Conservation (phyloP, 2,888 invertebrate species). For the Anarsia innoxiella region DNA sequence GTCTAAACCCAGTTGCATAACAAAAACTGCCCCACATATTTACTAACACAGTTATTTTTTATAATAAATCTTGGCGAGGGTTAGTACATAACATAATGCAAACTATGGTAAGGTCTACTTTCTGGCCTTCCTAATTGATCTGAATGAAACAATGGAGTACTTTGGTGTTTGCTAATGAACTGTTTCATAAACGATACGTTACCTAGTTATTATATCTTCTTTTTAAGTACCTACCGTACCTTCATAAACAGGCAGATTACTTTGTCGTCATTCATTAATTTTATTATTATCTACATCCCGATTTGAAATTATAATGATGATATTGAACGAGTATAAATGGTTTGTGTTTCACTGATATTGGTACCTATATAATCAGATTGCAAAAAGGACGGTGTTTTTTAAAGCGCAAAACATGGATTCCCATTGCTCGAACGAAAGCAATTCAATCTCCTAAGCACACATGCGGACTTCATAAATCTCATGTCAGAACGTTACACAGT, state of each 20-base stretch:
- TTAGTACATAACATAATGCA: too few species aligned
- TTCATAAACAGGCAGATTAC: too few species aligned
- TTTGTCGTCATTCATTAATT: too few species aligned
- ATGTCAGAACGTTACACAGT: slow-evolving; percentile 54
- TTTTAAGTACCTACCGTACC: too few species aligned
- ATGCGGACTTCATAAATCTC: slow-evolving; percentile 70
- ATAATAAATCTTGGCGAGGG: too few species aligned
- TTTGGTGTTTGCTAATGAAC: slow-evolving; percentile 32
- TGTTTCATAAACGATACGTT: too few species aligned
- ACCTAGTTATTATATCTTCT: too few species aligned
- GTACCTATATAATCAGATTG: slow-evolving; percentile 26
- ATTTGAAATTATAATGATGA: too few species aligned
- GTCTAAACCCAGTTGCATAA: not conserved
- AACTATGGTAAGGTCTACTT: too few species aligned
- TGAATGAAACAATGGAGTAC: slow-evolving; percentile 40
- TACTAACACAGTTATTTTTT: too few species aligned
- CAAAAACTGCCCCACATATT: slow-evolving; percentile 7
- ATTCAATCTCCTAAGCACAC: slow-evolving; percentile 61
- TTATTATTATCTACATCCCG: too few species aligned
- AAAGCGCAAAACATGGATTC: slow-evolving; percentile 34
- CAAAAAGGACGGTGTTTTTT: slow-evolving; percentile 27
- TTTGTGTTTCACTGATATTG: slow-evolving; percentile 11
- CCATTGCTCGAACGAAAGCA: slow-evolving; percentile 51
- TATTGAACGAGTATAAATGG: too few species aligned
- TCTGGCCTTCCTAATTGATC: slow-evolving; percentile 35